Evolutionary conservation across 2,113 vertebrate genomes (phyloP).

Genomic region (Colius striatus): DNA sequence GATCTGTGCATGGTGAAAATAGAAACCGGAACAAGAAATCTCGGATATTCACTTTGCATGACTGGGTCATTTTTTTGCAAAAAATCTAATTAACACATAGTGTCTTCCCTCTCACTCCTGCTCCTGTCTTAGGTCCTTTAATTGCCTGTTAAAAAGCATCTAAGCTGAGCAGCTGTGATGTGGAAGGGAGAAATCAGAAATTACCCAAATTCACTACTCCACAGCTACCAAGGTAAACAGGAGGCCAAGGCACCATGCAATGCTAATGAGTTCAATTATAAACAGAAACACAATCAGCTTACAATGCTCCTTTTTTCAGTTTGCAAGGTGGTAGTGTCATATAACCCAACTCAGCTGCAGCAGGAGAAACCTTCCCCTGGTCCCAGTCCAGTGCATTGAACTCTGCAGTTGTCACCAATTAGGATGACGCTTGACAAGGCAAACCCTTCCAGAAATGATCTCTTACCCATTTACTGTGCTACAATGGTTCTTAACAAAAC

Average conservation of each 20-base stretch:
- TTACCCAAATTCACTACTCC: neutral
- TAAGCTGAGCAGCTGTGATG: fast-evolving
- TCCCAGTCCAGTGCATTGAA: neutral
- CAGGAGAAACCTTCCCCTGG: neutral
- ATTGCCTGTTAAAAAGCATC: neutral
- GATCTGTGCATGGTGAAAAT: neutral
- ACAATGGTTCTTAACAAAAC: neutral
- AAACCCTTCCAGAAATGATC: neutral
- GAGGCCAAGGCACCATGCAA: neutral
- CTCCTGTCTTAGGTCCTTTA: neutral
- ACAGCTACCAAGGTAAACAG: neutral
- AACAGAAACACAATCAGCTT: neutral
- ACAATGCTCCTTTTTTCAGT: neutral
- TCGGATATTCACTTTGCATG: neutral
- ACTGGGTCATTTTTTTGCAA: neutral
- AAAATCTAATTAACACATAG: neutral
- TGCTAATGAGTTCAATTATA: neutral
- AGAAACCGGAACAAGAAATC: neutral
- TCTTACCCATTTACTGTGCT: neutral
- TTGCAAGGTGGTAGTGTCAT: fast-evolving
- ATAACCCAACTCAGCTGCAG: neutral
- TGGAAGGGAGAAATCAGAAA: neutral
- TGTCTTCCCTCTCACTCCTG: neutral
- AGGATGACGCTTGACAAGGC: neutral
- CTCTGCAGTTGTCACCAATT: neutral